Base-by-base conservation (phyloP, 92 coral and sea anemone genomes). In the Porites divaricata region DNA sequence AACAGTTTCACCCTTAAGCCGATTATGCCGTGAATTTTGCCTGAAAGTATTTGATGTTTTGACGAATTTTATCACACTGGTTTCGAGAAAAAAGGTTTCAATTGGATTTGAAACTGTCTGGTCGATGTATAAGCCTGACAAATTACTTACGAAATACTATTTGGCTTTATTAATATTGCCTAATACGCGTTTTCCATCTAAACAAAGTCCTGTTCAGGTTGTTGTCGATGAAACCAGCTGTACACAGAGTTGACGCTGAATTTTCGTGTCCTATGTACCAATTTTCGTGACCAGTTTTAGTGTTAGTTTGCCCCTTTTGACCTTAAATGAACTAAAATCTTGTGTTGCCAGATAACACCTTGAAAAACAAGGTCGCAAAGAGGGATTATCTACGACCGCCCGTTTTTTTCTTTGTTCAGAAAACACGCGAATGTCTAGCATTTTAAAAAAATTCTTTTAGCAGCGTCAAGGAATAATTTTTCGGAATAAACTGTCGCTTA, bases 281-380 rank as follows among this genome's bases (percentile, higher is more conserved):
- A 63, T 61, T 82, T 54, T 63, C 86, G 86, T 82, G 86, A 82
- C 86, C 50, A 24, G 52, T 23, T 59, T 64, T 23, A 21, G 41
- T 56, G 86, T 22, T 58, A 64, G 35, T 48, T 81, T 80, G 64
- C 79, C 72, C 62, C 56, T 82, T 62, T 24, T 72, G 86, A 80
- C 85, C 85, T 19, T 67, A 59, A 80, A 54, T 70, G 53, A 70
- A 70, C 67, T 69, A 80, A 52, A 80, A 58, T 68, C 85, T 80
- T 80, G 85, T 80, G 70, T 70, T 80, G 21, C 56, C 76, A 68
- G 85, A 80, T 80, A 80, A 80, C 85, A 62, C 85, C 85, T 80
- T 15, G 22, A 68, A 80, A 80, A 80, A 80, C 85, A 80, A 80
- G 85, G 85, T 54, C 63, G 25, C 48, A 24, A 16, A 26, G 51